These are phyloP conservation scores for Mizuhopecten yessoensis DNA, from an alignment of 1,140 invertebrate species.

Conservation along the genomic window DNA sequence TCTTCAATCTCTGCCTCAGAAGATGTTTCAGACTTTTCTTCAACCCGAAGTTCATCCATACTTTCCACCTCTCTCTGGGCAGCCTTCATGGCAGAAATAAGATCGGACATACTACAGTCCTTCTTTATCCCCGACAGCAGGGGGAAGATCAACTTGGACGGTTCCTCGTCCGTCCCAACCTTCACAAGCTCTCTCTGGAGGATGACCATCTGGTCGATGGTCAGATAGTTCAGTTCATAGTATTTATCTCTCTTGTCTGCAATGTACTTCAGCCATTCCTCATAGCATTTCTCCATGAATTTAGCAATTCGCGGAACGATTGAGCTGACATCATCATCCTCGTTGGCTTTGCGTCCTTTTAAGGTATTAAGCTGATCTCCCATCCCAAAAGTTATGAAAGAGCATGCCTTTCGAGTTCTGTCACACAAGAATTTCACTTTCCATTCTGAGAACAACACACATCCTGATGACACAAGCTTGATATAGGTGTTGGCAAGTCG, in stretches of 20 bases:
- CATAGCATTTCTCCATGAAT: slow-evolving; percentile 76
- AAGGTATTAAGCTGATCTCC: slow-evolving; percentile 54
- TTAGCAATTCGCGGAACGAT: slow-evolving; percentile 69
- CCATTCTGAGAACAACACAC: slow-evolving; percentile 77
- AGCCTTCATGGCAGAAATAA: slow-evolving; percentile 62
- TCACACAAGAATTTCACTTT: slow-evolving; percentile 73
- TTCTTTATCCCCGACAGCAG: slow-evolving; percentile 70
- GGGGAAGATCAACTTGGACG: slow-evolving; percentile 65
- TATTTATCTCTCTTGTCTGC: slow-evolving; percentile 70
- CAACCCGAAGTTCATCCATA: slow-evolving; percentile 38
- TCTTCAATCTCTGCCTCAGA: slow-evolving; percentile 44
- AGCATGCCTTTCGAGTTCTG: slow-evolving; percentile 59
- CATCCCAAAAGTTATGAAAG: slow-evolving; percentile 71
- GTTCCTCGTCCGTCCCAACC: slow-evolving; percentile 55
- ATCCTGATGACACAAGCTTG: slow-evolving; percentile 74
- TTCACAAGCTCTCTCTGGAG: slow-evolving; percentile 75
- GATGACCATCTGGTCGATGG: slow-evolving; percentile 77
- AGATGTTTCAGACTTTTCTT: slow-evolving; percentile 34
- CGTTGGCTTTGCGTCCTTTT: slow-evolving; percentile 59
- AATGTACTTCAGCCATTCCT: slow-evolving; percentile 76
- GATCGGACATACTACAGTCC: slow-evolving; percentile 65
- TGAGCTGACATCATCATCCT: slow-evolving; percentile 59
- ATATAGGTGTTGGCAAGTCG: slow-evolving; percentile 74
- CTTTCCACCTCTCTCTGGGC: slow-evolving; percentile 61
- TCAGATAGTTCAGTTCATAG: slow-evolving; percentile 76